A percentile compares a stretch with the other conserved stretches of the same genome.
phyloP scores from a whole-genome alignment of 2,113 vertebrate species.

The Dolichotis patagonum region DNA sequence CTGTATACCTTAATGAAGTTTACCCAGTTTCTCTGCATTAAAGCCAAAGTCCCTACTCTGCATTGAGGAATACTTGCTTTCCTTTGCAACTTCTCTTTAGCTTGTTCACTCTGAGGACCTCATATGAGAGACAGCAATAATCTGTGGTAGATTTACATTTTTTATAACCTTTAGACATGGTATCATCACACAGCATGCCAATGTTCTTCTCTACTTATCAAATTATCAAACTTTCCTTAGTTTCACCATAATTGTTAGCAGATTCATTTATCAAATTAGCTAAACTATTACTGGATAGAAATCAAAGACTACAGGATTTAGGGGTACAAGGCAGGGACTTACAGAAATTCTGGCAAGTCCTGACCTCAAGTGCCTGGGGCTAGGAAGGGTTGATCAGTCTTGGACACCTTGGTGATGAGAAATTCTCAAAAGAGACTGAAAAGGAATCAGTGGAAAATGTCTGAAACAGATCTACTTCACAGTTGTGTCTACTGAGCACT shows the following conservation, averaged over 20 bases:
- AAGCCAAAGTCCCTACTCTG: background rate
- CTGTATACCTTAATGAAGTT: fast-evolving
- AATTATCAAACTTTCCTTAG: background rate
- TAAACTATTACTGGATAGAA: background rate
- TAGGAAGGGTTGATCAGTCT: background rate
- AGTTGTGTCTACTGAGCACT: background rate
- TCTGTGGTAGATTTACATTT: background rate
- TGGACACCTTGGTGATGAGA: background rate
- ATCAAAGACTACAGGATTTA: background rate
- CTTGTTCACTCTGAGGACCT: background rate
- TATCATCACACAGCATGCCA: background rate
- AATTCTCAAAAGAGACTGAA: background rate
- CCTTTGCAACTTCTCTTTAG: background rate
- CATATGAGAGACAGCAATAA: background rate
- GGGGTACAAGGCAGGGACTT: background rate
- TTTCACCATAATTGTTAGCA: background rate
- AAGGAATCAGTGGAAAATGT: background rate
- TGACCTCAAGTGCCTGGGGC: background rate
- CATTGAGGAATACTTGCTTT: background rate
- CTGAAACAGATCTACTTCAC: background rate
- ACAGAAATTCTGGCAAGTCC: background rate
- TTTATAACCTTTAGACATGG: background rate
- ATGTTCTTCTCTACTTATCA: background rate
- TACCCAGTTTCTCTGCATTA: background rate
- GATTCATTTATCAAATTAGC: background rate